Base-by-base conservation (phyloP, 2,113 vertebrate genomes). In the Macroglossus sobrinus region DNA sequence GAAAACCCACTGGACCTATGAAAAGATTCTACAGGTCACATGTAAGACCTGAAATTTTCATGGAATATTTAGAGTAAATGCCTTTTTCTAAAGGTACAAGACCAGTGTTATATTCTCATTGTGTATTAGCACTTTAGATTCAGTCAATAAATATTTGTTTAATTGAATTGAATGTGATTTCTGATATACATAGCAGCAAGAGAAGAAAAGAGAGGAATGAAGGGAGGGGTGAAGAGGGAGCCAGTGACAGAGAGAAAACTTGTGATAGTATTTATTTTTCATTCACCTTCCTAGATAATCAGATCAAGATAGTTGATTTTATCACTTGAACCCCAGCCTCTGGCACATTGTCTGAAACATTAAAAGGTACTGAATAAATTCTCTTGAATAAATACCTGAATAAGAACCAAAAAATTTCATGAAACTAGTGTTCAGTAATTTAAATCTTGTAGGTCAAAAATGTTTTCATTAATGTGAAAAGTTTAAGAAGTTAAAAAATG, bases 11-110 rank as follows among this genome's bases (percentile, higher is more conserved):
- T 63, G 15, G 47, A 57, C 28, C 4, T 45, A 59, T 40, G n/a
- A 53, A 96, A 87, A 84, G 4, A 79, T 90, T 66, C 43, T 84
- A 35, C 21, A 80, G 84, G 22, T 90, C 68, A 80, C 19, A 50
- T 90, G 5, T n/a, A 47, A 63, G 35, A 74, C 5, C 22, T 89
- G 71, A 15, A 74, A 19, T 47, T 13, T 59, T 24, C 35, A 57
- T 76, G 43, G 53, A 91, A 84, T 79, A 95, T 87, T 95, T 33
- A 87, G 11, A 89, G 68, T 68, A 97, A 97, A 90, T 86, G 89
- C 38, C 6, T 93, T 59, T 89, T 74, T 94, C 13, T 82, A 90
- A 90, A 74, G 7, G 43, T 45, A 92, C 7, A 88, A 82, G 43
- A 87, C 5, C 13, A 35, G 14, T 57, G n/a, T 63, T 69, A 4